Base-by-base conservation (phyloP, 2,888 invertebrate species). In the Diarsia brunnea region DNA sequence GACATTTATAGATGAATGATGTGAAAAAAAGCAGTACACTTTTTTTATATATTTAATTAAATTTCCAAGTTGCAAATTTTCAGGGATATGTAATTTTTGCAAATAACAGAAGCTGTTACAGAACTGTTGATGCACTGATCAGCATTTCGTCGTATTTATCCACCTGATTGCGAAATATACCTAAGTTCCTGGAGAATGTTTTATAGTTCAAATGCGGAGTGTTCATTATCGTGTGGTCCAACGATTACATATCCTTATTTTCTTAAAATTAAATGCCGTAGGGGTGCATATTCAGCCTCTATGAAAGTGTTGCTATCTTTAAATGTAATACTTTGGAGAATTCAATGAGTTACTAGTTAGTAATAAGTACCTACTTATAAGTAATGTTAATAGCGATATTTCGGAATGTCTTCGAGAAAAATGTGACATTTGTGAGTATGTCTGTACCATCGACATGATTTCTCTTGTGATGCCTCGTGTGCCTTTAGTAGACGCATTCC, bases 401-500 rank as follows among this genome's bases (percentile, higher is more conserved):
- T 69, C n/a, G 61, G 53, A 78, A 21, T 73, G 49, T 72, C 43
- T 63, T 67, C n/a, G 61, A 87, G 45, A 75, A 86, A 66, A 55
- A 51, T 61, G 38, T 76, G 55, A 58, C 51, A 31, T 58, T 65
- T 53, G 47, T 69, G 43, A 24, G 73, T 73, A 38, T 67, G 64
- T 69, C n/a, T 31, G 27, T 70, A 75, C 43, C 38, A 71, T 58
- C 43, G n/a, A 63, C 31, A 73, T 74, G 60, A 31, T 60, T 80
- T 75, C 38, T 68, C 70, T 74, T 79, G 81, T 84, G 68, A 79
- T 83, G 81, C 65, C 69, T 55, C 75, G 77, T 71, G 81, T 87
- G 88, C 88, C 87, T 87, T 87, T 87, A 88, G 58, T 61, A 86
- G 83, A 87, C 85, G 83, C 91, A 92, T 92, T 92, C 91, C 92